Evolutionary conservation across 2,113 vertebrate genomes (phyloP), one percentile per base, ranked within the genome.

Genomic region (Alces alces): DNA sequence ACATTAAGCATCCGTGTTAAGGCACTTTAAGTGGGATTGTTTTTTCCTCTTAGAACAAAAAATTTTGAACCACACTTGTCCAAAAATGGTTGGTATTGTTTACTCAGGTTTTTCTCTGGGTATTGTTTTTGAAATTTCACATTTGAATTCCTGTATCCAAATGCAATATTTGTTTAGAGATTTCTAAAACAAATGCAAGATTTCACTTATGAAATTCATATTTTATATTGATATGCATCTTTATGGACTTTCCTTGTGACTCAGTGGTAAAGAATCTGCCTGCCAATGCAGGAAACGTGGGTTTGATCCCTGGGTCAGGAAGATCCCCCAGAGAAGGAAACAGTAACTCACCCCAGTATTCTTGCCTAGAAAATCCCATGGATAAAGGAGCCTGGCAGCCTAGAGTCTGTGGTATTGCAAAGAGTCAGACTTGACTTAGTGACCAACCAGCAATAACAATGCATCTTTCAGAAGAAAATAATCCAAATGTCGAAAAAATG

Each of bases 11-110:
- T 97, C 82, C 19, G 1, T 61, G 89, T 80, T 96, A 78, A 92
- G 33, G 4, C 39, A 96, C n/a, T 95, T 97, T 93, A 96, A 98
- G 78, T 10, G 70, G 2, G 17, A 93, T 86, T n/a, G 28, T 36
- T 93, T 79, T 25, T 76, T 43, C 9, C 7, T 30, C 33, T 73
- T 36, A 70, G 23, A 90, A 73, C 13, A 83, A 54, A 89, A 25
- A 89, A 55, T 3, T 92, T 70, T 78, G 3, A 6, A n/a, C 8
- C 3, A 54, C 7, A 36, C 30, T 86, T 57, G 15, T 12, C 36
- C 2, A 57, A 50, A 36, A 76, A 58, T 52, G 8, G 0, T 4
- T 45, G 17, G 6, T 5, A 39, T 6, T 45, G 17, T 64, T 85
- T 39, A 70, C 33, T 86, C 79, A 64, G 2, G 52, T 45, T 89